phyloP scores from a whole-genome alignment of 2,797 vertebrate genomes.

The Crax fasciolata region DNA sequence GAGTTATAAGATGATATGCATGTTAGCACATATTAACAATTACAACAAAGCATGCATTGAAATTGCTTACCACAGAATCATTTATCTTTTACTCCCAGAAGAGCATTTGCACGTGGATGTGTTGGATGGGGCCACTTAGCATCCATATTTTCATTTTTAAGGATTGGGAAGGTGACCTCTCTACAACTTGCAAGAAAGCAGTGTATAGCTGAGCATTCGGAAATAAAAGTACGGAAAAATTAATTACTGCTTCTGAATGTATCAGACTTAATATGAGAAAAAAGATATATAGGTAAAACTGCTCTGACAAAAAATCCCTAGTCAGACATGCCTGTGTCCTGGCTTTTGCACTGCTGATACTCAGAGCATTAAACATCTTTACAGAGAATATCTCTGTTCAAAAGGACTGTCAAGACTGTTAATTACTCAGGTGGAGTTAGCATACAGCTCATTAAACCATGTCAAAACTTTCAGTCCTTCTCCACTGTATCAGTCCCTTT shows the following conservation, averaged over 20 bases:
- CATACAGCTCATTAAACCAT: constrained; percentile 81
- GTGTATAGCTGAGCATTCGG: neutral
- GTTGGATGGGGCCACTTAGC: neutral
- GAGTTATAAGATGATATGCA: constrained; percentile 64
- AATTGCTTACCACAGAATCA: constrained; percentile 39
- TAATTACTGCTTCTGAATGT: neutral
- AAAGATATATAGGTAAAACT: neutral
- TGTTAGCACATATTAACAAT: constrained; percentile 60
- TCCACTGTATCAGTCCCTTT: constrained; percentile 65
- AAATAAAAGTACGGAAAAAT: constrained; percentile 16
- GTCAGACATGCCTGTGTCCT: constrained; percentile 53
- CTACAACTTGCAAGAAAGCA: neutral
- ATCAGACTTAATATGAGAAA: neutral
- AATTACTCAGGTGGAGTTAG: constrained; percentile 81
- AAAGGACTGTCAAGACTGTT: constrained; percentile 80
- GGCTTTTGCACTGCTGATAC: constrained; percentile 54
- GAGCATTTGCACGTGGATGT: neutral
- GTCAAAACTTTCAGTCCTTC: constrained; percentile 78
- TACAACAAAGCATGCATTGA: constrained; percentile 54
- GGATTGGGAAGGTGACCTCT: neutral
- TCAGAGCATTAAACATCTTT: constrained; percentile 66
- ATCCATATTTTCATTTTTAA: constrained; percentile 29
- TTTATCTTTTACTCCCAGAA: constrained; percentile 57
- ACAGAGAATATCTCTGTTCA: constrained; percentile 70
- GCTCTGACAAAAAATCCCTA: constrained; percentile 55